phyloP scores from a whole-genome alignment of 2,888 invertebrate genomes.

The Eilema caniola region DNA sequence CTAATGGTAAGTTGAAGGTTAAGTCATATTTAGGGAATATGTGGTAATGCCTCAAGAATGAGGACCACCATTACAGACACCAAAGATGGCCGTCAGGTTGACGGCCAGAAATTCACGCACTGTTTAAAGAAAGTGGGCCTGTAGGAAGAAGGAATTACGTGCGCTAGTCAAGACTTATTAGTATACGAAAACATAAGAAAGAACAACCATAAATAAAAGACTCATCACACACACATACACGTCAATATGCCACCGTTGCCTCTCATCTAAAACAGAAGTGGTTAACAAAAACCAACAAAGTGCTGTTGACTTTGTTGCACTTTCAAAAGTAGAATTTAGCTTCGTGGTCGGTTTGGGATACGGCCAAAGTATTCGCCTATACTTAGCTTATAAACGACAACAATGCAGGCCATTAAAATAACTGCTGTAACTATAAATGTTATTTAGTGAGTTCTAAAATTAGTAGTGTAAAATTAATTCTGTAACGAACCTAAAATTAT shows the following conservation, averaged over 20 bases:
- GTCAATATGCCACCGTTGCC: neutral
- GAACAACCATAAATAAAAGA: neutral
- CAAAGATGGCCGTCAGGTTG: no score
- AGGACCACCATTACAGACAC: no score
- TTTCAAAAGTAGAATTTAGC: slow-evolving; percentile 6
- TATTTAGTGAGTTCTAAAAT: neutral
- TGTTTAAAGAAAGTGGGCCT: no score
- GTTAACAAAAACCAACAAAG: neutral
- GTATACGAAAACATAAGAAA: no score
- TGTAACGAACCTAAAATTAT: neutral
- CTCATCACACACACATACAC: no score
- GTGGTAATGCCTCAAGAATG: no score
- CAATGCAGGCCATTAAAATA: slow-evolving; percentile 12
- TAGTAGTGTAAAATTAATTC: neutral
- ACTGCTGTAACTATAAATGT: slow-evolving; percentile 3
- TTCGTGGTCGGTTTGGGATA: slow-evolving; percentile 11
- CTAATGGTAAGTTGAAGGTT: no score
- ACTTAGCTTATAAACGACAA: slow-evolving; percentile 13
- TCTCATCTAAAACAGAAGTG: neutral
- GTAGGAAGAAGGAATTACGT: no score
- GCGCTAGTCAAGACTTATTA: no score
- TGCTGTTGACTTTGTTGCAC: slow-evolving; percentile 5
- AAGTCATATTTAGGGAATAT: no score
- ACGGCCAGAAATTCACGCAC: no score
- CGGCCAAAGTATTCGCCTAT: slow-evolving; percentile 13